phyloP scores from a whole-genome alignment of 1,140 invertebrate genomes.

The Magallana ariakensis region DNA sequence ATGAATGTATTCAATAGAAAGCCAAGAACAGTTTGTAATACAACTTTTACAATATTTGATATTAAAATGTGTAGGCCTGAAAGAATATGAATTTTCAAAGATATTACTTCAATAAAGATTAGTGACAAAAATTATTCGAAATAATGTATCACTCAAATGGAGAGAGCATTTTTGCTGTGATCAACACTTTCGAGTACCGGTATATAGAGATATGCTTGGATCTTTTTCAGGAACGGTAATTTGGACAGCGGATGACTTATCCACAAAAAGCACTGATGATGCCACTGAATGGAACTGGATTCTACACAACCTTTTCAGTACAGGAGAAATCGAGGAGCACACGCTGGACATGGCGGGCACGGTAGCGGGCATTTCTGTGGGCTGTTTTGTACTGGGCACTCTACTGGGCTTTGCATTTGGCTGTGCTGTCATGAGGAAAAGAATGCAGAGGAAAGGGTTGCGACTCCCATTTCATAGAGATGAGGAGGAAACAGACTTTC shows the following conservation, averaged over 20 bases:
- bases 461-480: slow-evolving; percentile 62
- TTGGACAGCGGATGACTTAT: slow-evolving; percentile 55
- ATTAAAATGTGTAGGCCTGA: no score
- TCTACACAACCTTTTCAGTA: slow-evolving; percentile 44
- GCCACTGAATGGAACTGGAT: slow-evolving; percentile 53
- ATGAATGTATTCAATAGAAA: no score
- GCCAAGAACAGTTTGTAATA: no score
- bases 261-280: background rate
- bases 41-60: no score
- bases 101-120: no score
- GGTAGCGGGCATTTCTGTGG: slow-evolving; percentile 63
- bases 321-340: slow-evolving; percentile 22
- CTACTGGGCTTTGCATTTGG: slow-evolving; percentile 61
- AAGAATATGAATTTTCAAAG: no score
- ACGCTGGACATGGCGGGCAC: background rate
- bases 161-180: no score
- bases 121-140: no score
- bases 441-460: slow-evolving; percentile 40
- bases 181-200: no score
- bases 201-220: no score
- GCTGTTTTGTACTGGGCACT: slow-evolving; percentile 64
- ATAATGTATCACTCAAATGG: no score
- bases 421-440: slow-evolving; percentile 56
- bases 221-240: slow-evolving; percentile 50
- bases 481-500: slow-evolving; percentile 53